Conservation (phyloP, 2,797 vertebrate genomes). For the Aphelocoma californica region DNA sequence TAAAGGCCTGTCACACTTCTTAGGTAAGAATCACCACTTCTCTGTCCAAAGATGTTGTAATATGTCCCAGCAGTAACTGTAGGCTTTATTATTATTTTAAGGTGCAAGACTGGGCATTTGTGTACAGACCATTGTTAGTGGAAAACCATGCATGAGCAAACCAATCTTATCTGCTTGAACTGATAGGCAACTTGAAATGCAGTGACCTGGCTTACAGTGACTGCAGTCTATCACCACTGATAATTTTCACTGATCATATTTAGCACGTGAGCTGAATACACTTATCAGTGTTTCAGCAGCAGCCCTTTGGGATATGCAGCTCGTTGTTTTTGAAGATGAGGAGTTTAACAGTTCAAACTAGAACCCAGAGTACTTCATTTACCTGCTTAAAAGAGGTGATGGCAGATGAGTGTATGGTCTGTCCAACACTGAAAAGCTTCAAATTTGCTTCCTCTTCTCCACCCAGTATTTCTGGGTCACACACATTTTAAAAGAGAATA, state of each 20-base stretch:
- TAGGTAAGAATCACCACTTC: not conserved
- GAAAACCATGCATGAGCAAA: not conserved
- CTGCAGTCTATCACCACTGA: not conserved
- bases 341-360: not conserved
- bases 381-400: not conserved
- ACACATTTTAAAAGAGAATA: not conserved
- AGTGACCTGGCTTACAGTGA: not conserved
- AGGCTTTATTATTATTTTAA: not conserved
- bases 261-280: not conserved
- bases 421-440: not conserved
- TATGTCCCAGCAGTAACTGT: not conserved
- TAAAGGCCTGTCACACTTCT: not conserved
- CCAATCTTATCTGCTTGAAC: not conserved
- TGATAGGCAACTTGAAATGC: not conserved
- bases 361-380: not conserved
- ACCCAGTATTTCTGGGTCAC: not conserved
- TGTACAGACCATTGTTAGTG: not conserved
- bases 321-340: not conserved
- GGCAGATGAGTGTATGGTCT: not conserved
- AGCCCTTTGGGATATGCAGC: not conserved
- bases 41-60: not conserved
- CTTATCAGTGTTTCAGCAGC: not conserved
- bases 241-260: not conserved
- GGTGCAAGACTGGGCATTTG: not conserved
- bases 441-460: not conserved